Evolutionary conservation across 2,888 invertebrate genomes (phyloP).

Genomic region (Microctonus hyperodae): DNA sequence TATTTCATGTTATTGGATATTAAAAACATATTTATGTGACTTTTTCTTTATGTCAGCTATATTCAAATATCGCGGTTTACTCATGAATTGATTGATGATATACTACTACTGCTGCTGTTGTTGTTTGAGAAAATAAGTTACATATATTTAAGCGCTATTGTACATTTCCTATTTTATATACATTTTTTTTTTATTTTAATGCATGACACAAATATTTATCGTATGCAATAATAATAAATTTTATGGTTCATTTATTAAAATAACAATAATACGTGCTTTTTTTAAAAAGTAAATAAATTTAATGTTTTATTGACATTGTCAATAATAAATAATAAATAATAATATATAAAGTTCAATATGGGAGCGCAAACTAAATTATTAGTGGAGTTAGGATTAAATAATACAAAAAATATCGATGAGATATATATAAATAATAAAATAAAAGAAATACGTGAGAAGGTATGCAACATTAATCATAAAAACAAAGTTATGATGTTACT

Average conservation of each 20-base stretch:
- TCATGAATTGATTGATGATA: neutral
- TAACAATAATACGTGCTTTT: too few relatives aligned
- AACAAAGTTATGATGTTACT: conserved; percentile 79
- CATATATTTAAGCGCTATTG: neutral
- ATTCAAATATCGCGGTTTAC: conserved; percentile 4
- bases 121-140: too few relatives aligned
- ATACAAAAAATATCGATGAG: conserved; percentile 37
- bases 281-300: neutral
- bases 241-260: too few relatives aligned
- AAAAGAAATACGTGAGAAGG: conserved; percentile 44
- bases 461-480: conserved; percentile 49
- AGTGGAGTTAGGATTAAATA: conserved; percentile 19
- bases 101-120: too few relatives aligned
- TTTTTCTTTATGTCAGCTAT: neutral
- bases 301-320: neutral
- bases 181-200: too few relatives aligned
- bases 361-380: conserved; percentile 17
- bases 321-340: neutral
- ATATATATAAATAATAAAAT: conserved; percentile 44
- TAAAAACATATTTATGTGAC: neutral
- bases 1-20: neutral
- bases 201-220: too few relatives aligned
- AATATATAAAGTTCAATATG: neutral
- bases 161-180: too few relatives aligned
- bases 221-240: too few relatives aligned